Conservation (phyloP, 1,140 invertebrate genomes). For the Drosophila sturtevanti region DNA sequence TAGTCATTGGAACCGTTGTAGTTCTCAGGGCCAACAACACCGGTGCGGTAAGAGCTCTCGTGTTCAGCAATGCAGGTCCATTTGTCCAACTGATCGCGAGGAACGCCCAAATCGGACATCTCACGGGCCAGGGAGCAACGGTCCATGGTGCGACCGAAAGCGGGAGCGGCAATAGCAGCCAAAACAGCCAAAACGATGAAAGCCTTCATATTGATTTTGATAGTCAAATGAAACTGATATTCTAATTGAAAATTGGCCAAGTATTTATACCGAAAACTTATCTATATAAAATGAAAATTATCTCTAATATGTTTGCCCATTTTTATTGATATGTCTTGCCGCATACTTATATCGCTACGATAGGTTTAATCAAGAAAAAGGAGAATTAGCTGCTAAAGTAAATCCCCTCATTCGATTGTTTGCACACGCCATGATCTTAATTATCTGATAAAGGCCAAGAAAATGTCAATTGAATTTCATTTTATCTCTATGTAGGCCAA, state of each 20-base stretch:
- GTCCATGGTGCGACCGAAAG: slow-evolving; percentile 37
- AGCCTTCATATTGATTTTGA: slow-evolving; percentile 48
- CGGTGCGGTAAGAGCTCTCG: slow-evolving; percentile 56
- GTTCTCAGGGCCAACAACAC: slow-evolving; percentile 49
- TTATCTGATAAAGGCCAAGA: not conserved
- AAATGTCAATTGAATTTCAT: not conserved
- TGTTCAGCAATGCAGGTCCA: slow-evolving; percentile 55
- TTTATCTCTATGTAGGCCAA: no score
- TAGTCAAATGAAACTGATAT: slow-evolving; percentile 28
- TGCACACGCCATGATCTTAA: not conserved
- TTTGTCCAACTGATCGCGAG: slow-evolving; percentile 35
- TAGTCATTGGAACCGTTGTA: slow-evolving; percentile 60
- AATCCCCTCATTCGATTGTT: not conserved
- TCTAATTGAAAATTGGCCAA: not conserved
- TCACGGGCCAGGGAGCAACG: slow-evolving; percentile 55
- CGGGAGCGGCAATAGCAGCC: slow-evolving; percentile 16
- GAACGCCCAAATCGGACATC: slow-evolving; percentile 48
- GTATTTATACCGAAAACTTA: slow-evolving; percentile 25
- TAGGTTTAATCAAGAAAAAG: not conserved
- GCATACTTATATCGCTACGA: not conserved
- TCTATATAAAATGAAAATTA: slow-evolving; percentile 18
- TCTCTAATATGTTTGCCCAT: not conserved
- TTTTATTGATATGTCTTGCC: not conserved
- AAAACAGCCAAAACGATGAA: slow-evolving; percentile 45
- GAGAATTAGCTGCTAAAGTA: not conserved